Evolutionary conservation across 2,797 vertebrate genomes (phyloP).

Genomic region (Sebastes vulpes): DNA sequence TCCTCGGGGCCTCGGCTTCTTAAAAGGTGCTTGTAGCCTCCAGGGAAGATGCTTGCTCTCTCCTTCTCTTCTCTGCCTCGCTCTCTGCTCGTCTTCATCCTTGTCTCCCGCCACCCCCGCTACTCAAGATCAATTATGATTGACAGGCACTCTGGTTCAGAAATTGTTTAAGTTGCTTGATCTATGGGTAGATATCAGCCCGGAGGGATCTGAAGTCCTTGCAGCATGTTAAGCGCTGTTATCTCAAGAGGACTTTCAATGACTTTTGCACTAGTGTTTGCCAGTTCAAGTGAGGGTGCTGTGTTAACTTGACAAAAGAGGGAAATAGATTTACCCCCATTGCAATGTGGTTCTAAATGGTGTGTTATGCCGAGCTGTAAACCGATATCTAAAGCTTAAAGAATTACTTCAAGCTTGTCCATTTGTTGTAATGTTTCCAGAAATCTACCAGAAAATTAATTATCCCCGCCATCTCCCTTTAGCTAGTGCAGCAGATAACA

Average conservation of each 20-base stretch:
- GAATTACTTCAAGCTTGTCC: conserved; percentile 23
- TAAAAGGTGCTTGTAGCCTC: conserved; percentile 74
- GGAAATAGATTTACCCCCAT: background rate
- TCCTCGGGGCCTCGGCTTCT: conserved; percentile 50
- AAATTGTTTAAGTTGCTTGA: conserved; percentile 65
- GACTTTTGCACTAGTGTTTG: conserved; percentile 28
- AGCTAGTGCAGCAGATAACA: conserved; percentile 57
- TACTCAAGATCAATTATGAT: conserved; percentile 78
- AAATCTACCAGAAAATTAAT: conserved; percentile 47
- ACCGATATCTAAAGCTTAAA: conserved; percentile 14
- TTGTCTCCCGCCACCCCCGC: conserved; percentile 24
- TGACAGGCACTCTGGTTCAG: conserved; percentile 64
- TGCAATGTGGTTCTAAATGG: background rate
- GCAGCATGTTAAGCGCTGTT: conserved; percentile 16
- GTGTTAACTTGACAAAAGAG: background rate
- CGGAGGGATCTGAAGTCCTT: conserved; percentile 9
- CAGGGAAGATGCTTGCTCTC: conserved; percentile 52
- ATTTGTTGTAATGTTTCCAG: conserved; percentile 32
- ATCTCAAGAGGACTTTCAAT: conserved; percentile 46
- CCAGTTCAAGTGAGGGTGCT: conserved; percentile 23
- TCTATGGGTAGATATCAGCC: conserved; percentile 58
- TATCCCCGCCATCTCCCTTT: conserved; percentile 31
- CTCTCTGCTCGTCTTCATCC: conserved; percentile 40
- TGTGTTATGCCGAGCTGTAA: conserved; percentile 21
- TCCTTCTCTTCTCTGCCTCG: conserved; percentile 10